Evolutionary conservation across 2,113 vertebrate species (phyloP), one percentile per base, ranked within the genome.

Genomic region (Salvelinus namaycush): DNA sequence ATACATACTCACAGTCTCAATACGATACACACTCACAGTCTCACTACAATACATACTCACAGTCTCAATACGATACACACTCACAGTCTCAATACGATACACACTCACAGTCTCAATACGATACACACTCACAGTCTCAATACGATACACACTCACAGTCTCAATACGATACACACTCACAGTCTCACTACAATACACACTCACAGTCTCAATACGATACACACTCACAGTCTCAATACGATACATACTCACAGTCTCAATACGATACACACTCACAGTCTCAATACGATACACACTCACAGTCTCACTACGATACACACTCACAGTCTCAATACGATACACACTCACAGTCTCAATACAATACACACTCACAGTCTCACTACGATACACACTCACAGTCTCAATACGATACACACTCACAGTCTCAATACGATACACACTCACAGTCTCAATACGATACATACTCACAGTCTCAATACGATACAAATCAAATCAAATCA

Each of bases 171-270:
- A 49, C 49, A 51, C 24, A 67, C 74, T 31, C 51, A 27, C 71
- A 39, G 5, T 14, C n/a, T 5, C 14, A 29, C 13, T 26, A n/a
- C n/a, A 6, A 20, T 24, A 59, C 51, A 59, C 49, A 7, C 48
- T 24, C 6, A 34, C 54, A 18, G 31, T 34, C 57, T 31, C 26
- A 34, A 0, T 3, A 7, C 20, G 18, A 64, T 71, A 39, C 1
- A 74, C 70, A 80, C 76, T 57, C 76, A 87, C 79, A 76, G 0
- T 86, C 85, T 69, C 0, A 79, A 84, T 70, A 65, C 84, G 88
- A 83, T 81, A 84, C 73, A 82, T 29, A 29, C 13, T 12, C 64
- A n/a, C 54, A 84, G 84, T 87, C 87, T n/a, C n/a, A n/a, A n/a
- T n/a, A n/a, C n/a, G n/a, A n/a, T n/a, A n/a, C n/a, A n/a, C n/a